Conservation (phyloP, 2,888 invertebrate genomes). For the Petrophora chlorosata region DNA sequence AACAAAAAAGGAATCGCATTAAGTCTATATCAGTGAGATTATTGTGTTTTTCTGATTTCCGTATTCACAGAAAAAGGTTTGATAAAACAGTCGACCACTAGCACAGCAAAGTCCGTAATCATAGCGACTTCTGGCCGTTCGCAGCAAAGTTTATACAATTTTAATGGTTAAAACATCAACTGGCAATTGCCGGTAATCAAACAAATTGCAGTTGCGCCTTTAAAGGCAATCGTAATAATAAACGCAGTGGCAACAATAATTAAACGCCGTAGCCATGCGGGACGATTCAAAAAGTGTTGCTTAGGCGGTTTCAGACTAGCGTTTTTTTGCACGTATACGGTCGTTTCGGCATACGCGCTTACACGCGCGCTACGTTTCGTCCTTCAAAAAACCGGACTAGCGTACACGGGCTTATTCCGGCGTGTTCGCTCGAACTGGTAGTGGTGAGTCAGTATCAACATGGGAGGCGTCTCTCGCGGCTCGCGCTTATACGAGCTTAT, state of each 20-base stretch:
- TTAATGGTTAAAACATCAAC: conserved; percentile 74
- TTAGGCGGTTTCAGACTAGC: too few species aligned
- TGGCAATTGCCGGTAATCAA: conserved; percentile 73
- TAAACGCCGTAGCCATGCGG: conserved; percentile 72
- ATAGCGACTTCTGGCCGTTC: conserved; percentile 67
- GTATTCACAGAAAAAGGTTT: conserved; percentile 43
- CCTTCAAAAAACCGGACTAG: too few species aligned
- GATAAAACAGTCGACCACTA: conserved; percentile 22
- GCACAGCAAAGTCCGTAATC: conserved; percentile 53
- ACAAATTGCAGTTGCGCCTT: conserved; percentile 73
- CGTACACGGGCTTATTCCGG: too few species aligned
- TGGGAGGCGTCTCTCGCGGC: too few species aligned
- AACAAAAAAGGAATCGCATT: conserved; percentile 56
- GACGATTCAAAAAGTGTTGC: conserved; percentile 51
- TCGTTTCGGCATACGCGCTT: too few species aligned
- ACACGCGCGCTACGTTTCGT: too few species aligned
- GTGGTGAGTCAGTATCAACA: too few species aligned
- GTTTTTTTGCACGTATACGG: too few species aligned
- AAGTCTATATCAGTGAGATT: conserved; percentile 44
- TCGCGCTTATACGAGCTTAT: too few species aligned
- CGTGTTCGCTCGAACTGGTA: too few species aligned
- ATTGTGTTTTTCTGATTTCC: conserved; percentile 41
- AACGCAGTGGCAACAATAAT: conserved; percentile 68
- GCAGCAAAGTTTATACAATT: conserved; percentile 60
- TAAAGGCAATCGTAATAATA: conserved; percentile 75